Conservation (phyloP, 2,113 vertebrate genomes). For the Petromus typicus region DNA sequence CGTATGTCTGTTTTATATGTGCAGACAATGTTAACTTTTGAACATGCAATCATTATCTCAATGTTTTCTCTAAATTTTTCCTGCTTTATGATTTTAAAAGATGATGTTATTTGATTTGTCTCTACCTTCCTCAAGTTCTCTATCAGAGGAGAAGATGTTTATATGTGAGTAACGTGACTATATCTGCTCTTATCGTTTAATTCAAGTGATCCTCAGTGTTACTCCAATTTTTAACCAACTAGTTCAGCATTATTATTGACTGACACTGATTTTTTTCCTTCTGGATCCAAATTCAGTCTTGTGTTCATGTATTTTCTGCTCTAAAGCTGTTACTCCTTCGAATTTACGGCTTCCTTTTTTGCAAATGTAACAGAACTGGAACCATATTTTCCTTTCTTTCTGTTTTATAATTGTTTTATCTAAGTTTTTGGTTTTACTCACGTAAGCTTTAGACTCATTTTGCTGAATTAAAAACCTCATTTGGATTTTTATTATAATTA, state of each 20-base stretch:
- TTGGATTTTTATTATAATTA: background rate
- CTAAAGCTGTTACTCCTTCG: background rate
- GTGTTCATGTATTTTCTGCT: background rate
- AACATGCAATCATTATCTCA: background rate
- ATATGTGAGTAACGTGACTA: background rate
- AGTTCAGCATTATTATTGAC: background rate
- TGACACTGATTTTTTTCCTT: background rate
- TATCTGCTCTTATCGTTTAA: background rate
- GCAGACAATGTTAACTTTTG: slow-evolving; percentile 24
- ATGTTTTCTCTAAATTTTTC: background rate
- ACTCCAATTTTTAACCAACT: background rate
- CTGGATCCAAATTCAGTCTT: background rate
- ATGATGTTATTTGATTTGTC: background rate
- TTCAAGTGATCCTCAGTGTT: background rate
- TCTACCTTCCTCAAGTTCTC: background rate
- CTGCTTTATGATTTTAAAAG: background rate
- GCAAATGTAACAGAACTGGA: background rate
- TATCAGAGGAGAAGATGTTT: background rate
- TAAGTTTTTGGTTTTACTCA: background rate
- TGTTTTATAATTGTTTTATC: background rate
- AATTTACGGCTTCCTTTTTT: background rate
- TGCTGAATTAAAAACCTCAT: background rate
- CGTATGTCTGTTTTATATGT: background rate
- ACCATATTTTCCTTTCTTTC: background rate
- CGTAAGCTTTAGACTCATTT: background rate